phyloP scores from a whole-genome alignment of 2,113 vertebrate species.

The Eurystomus gularis region DNA sequence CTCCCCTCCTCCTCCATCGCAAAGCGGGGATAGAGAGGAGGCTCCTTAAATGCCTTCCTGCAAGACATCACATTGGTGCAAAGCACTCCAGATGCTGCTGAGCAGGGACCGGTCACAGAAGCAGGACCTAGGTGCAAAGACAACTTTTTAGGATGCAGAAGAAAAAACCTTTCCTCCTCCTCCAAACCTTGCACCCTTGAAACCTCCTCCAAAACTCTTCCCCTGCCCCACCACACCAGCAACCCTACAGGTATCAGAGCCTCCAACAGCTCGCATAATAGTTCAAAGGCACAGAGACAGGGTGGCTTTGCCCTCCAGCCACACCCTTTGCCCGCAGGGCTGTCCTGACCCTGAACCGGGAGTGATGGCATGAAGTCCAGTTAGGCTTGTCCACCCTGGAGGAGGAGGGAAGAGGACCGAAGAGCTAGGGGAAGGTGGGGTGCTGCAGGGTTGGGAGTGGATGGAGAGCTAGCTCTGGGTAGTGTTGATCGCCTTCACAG shows the following conservation, averaged over 20 bases:
- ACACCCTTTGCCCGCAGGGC: not conserved
- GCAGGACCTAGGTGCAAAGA: not conserved
- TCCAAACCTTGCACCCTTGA: not conserved
- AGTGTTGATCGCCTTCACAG: rapidly evolving
- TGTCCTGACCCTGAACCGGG: rapidly evolving
- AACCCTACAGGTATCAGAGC: not conserved
- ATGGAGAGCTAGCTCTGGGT: not conserved
- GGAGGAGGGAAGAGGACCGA: not conserved
- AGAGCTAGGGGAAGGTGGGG: not conserved
- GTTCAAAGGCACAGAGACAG: not conserved
- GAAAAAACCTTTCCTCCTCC: not conserved
- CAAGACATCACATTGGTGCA: not conserved
- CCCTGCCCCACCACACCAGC: too few relatives aligned
- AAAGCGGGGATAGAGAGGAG: not conserved
- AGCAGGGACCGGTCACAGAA: not conserved
- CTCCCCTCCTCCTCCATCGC: not conserved
- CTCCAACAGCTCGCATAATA: not conserved
- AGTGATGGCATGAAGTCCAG: not conserved
- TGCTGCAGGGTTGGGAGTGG: rapidly evolving
- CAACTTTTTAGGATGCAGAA: not conserved
- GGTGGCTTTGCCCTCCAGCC: not conserved
- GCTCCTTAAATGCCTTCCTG: not conserved
- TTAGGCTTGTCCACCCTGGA: not conserved
- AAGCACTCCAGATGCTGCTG: not conserved
- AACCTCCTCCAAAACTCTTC: not conserved